phyloP scores from a whole-genome alignment of 1,140 invertebrate genomes.

The Holotrichia oblita region DNA sequence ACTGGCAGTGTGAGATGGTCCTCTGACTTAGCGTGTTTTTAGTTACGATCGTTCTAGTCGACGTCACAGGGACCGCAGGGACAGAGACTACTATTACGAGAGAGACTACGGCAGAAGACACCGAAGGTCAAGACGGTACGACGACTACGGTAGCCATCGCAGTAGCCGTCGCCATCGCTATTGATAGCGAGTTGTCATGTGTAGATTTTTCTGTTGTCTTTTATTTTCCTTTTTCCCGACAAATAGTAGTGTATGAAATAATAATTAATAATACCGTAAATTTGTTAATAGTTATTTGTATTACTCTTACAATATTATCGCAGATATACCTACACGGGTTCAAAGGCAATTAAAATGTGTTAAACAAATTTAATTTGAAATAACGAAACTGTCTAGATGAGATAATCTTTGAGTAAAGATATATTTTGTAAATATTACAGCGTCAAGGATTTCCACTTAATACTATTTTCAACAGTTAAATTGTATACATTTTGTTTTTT shows the following conservation, averaged over 20 bases:
- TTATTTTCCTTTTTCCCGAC: constrained; percentile 9
- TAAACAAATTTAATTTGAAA: too few relatives aligned
- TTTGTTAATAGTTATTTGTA: constrained; percentile 4
- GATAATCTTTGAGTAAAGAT: too few relatives aligned
- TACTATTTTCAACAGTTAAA: too few relatives aligned
- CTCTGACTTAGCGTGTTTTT: constrained; percentile 57
- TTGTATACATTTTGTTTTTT: too few relatives aligned
- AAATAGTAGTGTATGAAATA: constrained; percentile 9
- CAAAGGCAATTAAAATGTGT: too few relatives aligned
- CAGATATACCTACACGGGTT: neutral
- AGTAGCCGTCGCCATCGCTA: constrained; percentile 56
- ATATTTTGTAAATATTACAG: too few relatives aligned
- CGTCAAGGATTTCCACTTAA: too few relatives aligned
- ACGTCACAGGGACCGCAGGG: constrained; percentile 52
- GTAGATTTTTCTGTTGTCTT: neutral
- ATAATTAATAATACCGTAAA: neutral
- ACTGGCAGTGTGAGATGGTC: constrained; percentile 40
- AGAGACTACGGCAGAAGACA: constrained; percentile 52
- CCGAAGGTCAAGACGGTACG: constrained; percentile 55
- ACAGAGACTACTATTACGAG: constrained; percentile 54
- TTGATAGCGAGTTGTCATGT: constrained; percentile 44
- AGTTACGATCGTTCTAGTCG: constrained; percentile 59
- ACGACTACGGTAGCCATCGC: constrained; percentile 55
- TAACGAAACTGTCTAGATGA: too few relatives aligned
- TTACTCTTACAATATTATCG: neutral